Evolutionary conservation across 2,797 vertebrate genomes (phyloP).

Genomic region (Takifugu rubripes): DNA sequence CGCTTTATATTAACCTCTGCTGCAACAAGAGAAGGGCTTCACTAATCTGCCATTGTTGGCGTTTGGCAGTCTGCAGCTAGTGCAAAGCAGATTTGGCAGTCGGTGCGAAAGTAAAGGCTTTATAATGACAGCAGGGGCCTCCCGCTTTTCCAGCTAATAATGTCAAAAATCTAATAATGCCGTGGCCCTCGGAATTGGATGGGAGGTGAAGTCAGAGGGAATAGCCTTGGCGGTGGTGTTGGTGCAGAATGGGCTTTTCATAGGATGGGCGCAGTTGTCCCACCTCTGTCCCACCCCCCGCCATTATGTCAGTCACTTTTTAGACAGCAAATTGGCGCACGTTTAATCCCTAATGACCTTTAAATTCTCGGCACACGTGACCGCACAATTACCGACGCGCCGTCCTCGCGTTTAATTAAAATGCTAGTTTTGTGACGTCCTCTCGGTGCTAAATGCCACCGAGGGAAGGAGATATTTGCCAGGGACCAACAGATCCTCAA

Average conservation of each 20-base stretch:
- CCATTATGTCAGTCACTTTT: conserved; percentile 50
- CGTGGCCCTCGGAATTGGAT: conserved; percentile 60
- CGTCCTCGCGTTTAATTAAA: conserved; percentile 12
- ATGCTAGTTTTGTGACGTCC: conserved; percentile 2
- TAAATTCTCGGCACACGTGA: conserved; percentile 45
- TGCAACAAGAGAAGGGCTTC: conserved; percentile 94
- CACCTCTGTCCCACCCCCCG: conserved; percentile 20
- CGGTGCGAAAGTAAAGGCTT: conserved; percentile 74
- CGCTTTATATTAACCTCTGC: conserved; percentile 99
- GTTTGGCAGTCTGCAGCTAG: conserved; percentile 87
- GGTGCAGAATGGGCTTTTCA: conserved; percentile 44
- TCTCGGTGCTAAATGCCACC: conserved; percentile 3
- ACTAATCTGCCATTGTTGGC: conserved; percentile 93
- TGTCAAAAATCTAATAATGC: conserved; percentile 76
- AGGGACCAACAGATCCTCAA: conserved; percentile 32
- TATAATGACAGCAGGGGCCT: conserved; percentile 76
- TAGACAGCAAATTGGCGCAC: conserved; percentile 60
- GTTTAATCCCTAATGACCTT: conserved; percentile 74
- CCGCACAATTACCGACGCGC: conserved; percentile 1
- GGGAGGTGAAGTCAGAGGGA: conserved; percentile 61
- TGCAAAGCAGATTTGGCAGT: conserved; percentile 87
- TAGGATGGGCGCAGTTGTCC: neutral
- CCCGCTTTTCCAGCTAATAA: conserved; percentile 77
- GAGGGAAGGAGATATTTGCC: conserved; percentile 38
- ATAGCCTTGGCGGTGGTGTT: conserved; percentile 22